Base-by-base conservation (phyloP, 2,113 vertebrate species). In the Axis porcinus region DNA sequence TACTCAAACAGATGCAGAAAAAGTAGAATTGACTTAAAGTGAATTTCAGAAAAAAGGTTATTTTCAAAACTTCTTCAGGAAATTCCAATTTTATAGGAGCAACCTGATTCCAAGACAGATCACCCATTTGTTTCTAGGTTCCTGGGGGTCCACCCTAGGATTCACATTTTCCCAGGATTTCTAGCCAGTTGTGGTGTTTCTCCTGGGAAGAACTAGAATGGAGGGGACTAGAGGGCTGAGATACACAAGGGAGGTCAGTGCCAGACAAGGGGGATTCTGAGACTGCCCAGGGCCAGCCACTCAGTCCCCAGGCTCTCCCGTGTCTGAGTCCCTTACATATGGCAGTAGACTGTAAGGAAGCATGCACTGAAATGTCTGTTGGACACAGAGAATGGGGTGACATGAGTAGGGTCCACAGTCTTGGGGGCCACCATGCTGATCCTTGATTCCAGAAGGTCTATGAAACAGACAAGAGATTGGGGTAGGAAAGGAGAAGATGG, bases 301-400 rank as follows among this genome's bases (percentile, higher is more conserved):
- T 28, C 70, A 40, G 52, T 21, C 55, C 40, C 19, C 4, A 45
- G 79, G 13, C 21, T 50, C 28, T 5, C 9, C 0, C 2, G 36
- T 1, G 1, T 17, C 57, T 1, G 13, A 12, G 64, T 4, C 15
- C 45, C 84, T 36, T 8, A 19, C 27, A 11, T 0, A 0, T 6
- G 55, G 28, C 15, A 33, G 33, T 0, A 36, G 57, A 45, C 14
- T 8, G 9, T 5, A 11, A 60, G 82, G 52, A 50, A 5, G 21
- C 17, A 6, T 0, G 25, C 55, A 15, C 3, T 14, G 10, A 36
- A 64, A 14, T 17, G 17, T 23, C n/a, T 33, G 70, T 43, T 36
- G 83, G 33, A 28, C 25, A 3, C 2, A 6, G 10, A 33, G 58
- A 25, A 30, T 2, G 8, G 28, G 13, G 52, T 1, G 40, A 19